Conservation (phyloP, 2,888 invertebrate species). For the Ommatoiulus sabulosus region DNA sequence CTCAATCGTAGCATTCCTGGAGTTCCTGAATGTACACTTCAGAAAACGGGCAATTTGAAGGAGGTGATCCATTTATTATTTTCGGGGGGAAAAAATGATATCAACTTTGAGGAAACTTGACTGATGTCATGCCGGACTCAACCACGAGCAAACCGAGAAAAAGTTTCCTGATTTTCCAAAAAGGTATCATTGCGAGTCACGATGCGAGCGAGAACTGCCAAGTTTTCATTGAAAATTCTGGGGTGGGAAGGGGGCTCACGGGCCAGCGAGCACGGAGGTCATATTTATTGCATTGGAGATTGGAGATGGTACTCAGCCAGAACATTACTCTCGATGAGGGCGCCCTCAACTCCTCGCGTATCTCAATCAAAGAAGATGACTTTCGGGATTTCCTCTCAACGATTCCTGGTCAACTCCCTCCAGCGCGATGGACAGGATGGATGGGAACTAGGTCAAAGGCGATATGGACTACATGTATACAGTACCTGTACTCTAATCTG, state of each 20-base stretch:
- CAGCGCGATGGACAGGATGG: background rate
- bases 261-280: constrained; percentile 15
- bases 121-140: background rate
- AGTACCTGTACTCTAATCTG: background rate
- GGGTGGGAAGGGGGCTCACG: background rate
- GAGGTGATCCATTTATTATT: constrained; percentile 18
- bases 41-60: background rate
- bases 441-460: background rate
- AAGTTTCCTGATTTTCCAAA: background rate
- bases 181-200: background rate
- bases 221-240: background rate
- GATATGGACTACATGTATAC: background rate
- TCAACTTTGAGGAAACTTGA: background rate
- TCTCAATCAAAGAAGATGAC: constrained; percentile 20
- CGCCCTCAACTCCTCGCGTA: background rate
- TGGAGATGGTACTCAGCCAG: constrained; percentile 22
- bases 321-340: background rate
- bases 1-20: background rate
- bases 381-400: background rate
- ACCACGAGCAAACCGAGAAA: background rate
- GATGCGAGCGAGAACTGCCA: background rate
- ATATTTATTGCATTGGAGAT: background rate
- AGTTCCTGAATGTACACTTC: background rate
- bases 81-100: background rate
- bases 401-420: constrained; percentile 15